Evolutionary conservation across 2,113 vertebrate species (phyloP).

Genomic region (human (Homo sapiens)): DNA sequence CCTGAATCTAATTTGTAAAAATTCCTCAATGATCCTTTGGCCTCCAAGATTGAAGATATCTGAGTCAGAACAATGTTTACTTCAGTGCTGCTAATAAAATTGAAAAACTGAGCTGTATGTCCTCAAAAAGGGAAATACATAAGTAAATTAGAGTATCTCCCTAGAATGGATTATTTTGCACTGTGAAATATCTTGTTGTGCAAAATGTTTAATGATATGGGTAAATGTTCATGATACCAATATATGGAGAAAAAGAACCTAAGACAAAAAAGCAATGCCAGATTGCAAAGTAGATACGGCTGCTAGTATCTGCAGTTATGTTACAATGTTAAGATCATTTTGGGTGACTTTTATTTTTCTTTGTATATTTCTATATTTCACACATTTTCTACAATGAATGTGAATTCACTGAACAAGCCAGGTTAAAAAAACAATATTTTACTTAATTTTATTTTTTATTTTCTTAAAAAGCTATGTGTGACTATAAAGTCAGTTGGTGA

Average conservation of each 20-base stretch:
- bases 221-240: neutral
- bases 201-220: neutral
- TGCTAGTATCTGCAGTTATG: accelerated
- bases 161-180: neutral
- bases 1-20: neutral
- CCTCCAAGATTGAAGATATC: neutral
- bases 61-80: neutral
- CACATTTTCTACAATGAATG: neutral
- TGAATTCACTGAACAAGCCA: neutral
- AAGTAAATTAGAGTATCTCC: neutral
- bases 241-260: neutral
- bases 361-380: neutral
- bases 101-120: neutral
- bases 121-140: neutral
- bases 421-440: neutral
- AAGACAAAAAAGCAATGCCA: neutral
- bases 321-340: neutral
- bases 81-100: neutral
- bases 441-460: neutral
- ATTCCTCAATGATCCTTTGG: neutral
- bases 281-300: neutral
- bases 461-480: neutral
- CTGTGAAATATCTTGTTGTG: neutral
- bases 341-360: neutral
- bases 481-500: neutral